Evolutionary conservation across 2,113 vertebrate species (phyloP).

Genomic region (Daphoenositta chrysoptera): DNA sequence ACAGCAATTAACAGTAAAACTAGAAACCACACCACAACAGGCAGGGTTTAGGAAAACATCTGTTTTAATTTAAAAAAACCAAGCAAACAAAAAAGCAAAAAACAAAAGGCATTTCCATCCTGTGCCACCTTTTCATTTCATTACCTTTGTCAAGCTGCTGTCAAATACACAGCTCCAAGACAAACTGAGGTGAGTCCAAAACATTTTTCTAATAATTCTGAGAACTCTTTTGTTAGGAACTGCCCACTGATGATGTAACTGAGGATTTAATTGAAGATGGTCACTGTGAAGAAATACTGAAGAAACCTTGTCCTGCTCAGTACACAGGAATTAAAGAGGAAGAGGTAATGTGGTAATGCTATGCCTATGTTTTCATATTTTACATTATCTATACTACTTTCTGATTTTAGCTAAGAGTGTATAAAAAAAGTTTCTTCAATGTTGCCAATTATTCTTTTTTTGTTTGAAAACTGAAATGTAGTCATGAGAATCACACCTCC

Average conservation of each 20-base stretch:
- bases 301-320: constrained; percentile 84
- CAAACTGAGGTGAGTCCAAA: background rate
- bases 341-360: constrained; percentile 80
- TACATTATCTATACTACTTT: background rate
- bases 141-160: background rate
- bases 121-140: background rate
- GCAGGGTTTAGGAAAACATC: background rate
- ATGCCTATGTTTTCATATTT: background rate
- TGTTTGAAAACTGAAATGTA: background rate
- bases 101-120: background rate
- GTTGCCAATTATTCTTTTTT: background rate
- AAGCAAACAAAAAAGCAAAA: background rate
- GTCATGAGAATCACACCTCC: background rate
- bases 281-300: constrained; percentile 85
- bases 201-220: background rate
- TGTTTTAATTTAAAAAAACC: background rate
- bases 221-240: constrained; percentile 75
- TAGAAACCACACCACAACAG: too few species aligned
- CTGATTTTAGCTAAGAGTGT: background rate
- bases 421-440: background rate
- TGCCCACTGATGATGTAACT: constrained; percentile 77
- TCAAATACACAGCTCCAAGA: background rate
- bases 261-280: constrained; percentile 88
- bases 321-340: constrained; percentile 86
- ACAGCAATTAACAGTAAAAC: too few species aligned